These are phyloP conservation scores for Dasyprocta punctata DNA, from an alignment of 2,113 vertebrate genomes.

Conservation along the genomic window DNA sequence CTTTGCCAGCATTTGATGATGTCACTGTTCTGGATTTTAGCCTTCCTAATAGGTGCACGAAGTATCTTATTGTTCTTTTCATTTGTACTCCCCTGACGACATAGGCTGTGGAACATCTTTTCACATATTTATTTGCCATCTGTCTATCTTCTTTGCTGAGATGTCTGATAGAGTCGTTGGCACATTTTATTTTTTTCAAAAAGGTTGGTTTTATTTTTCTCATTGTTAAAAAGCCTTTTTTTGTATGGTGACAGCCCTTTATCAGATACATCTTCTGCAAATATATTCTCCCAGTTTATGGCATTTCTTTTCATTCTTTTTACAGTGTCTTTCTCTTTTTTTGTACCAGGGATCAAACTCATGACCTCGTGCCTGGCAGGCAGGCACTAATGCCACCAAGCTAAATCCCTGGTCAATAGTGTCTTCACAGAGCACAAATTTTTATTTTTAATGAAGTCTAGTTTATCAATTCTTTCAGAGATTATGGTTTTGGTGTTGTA, in stretches of 20 bases:
- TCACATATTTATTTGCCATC: not conserved
- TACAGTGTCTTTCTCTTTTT: not conserved
- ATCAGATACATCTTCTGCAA: slow-evolving; percentile 10
- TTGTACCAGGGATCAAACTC: too few relatives aligned
- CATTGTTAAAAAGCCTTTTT: not conserved
- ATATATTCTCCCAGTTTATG: not conserved
- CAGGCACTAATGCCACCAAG: too few relatives aligned
- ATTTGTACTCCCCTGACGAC: not conserved
- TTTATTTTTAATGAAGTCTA: slow-evolving; percentile 13
- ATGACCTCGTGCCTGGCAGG: too few relatives aligned
- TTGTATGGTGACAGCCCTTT: not conserved
- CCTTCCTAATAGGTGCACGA: not conserved
- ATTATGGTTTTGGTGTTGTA: not conserved
- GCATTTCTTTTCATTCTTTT: not conserved
- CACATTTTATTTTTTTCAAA: slow-evolving; percentile 19
- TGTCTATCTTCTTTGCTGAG: not conserved
- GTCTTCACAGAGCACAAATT: not conserved
- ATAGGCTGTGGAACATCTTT: not conserved
- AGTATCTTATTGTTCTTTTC: not conserved
- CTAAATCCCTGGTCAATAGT: too few relatives aligned
- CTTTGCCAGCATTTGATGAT: not conserved
- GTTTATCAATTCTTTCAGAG: not conserved
- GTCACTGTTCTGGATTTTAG: not conserved
- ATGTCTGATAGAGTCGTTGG: not conserved
- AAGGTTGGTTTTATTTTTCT: not conserved